phyloP scores from a whole-genome alignment of 2,888 invertebrate genomes.

The Lithophane socia region DNA sequence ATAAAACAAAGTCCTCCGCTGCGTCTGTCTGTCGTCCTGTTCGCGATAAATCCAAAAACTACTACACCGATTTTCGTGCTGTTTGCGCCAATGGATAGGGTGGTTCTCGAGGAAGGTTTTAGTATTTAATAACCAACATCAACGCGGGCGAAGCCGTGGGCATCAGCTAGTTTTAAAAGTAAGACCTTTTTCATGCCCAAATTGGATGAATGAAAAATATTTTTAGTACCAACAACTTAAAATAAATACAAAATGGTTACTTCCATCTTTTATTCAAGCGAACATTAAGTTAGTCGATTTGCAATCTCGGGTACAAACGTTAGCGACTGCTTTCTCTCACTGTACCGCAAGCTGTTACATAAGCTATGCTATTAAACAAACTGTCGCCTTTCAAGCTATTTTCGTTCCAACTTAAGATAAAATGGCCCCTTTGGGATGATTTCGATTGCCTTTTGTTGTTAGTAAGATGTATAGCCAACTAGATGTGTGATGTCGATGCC shows the following conservation, averaged over 20 bases:
- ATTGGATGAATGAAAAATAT: not conserved
- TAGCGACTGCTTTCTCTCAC: conserved; percentile 52
- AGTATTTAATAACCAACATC: too few species aligned
- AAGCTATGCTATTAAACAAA: conserved; percentile 74
- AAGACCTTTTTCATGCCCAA: not conserved
- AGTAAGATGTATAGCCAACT: conserved; percentile 26
- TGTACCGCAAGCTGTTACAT: conserved; percentile 62
- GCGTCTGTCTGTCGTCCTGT: too few species aligned
- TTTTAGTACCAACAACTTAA: not conserved
- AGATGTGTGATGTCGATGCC: conserved; percentile 9
- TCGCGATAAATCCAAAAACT: too few species aligned
- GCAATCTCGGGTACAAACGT: conserved; percentile 62
- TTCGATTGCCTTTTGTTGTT: conserved; percentile 64
- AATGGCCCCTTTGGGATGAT: conserved; percentile 71
- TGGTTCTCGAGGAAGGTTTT: too few species aligned
- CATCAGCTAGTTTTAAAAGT: too few species aligned
- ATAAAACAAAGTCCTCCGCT: too few species aligned
- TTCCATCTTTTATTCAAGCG: conserved; percentile 55
- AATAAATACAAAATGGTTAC: conserved; percentile 12
- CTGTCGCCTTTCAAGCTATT: conserved; percentile 70
- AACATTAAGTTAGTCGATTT: conserved; percentile 59
- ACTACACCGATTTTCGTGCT: too few species aligned
- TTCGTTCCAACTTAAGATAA: conserved; percentile 73
- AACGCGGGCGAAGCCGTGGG: too few species aligned
- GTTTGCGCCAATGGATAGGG: too few species aligned